Evolutionary conservation across 1,140 invertebrate genomes (phyloP).

Genomic region (Musca domestica): DNA sequence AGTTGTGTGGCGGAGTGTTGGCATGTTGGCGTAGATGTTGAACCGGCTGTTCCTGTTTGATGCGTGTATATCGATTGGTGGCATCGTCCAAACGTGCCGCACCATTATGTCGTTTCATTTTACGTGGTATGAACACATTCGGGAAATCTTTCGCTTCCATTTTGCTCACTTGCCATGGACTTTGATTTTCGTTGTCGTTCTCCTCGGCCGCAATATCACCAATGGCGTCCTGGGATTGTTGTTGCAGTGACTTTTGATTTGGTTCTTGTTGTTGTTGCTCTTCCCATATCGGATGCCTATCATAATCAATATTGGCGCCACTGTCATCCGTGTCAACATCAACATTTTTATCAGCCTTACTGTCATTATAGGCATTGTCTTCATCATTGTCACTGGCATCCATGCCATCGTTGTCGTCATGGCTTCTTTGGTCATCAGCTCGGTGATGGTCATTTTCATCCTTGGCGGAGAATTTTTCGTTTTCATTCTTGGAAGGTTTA

Average conservation of each 20-base stretch:
- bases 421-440: not conserved
- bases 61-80: slow-evolving; percentile 8
- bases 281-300: not conserved
- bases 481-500: not conserved
- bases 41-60: not conserved
- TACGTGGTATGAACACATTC: slow-evolving; percentile 16
- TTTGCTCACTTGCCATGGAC: not conserved
- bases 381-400: too few species aligned
- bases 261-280: slow-evolving; percentile 6
- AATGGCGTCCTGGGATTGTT: slow-evolving; percentile 12
- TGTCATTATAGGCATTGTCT: not conserved
- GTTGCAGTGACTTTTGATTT: slow-evolving; percentile 9
- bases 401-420: not conserved
- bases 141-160: not conserved
- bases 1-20: too few species aligned
- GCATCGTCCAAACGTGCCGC: slow-evolving; percentile 16
- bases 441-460: not conserved
- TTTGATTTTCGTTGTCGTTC: slow-evolving; percentile 9
- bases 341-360: not conserved
- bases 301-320: slow-evolving; percentile 14
- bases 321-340: not conserved
- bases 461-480: too few species aligned
- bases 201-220: slow-evolving; percentile 25
- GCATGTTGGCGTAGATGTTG: not conserved
- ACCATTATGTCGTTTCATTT: slow-evolving; percentile 17